Evolutionary conservation across 2,113 vertebrate genomes (phyloP).

Genomic region (Pristiophorus japonicus): DNA sequence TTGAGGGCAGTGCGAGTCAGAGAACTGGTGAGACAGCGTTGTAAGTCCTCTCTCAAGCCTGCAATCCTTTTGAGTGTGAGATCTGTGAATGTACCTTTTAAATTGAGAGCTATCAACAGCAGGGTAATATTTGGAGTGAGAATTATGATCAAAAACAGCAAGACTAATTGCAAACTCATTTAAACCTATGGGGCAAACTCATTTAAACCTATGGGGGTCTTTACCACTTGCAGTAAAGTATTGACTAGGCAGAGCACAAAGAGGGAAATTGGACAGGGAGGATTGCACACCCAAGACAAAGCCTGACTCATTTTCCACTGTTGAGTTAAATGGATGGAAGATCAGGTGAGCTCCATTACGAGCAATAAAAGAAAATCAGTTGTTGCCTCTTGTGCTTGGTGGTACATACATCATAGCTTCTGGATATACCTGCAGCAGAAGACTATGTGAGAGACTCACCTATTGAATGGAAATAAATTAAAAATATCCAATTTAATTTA

Average conservation of each 20-base stretch:
- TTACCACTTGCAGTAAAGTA: background rate
- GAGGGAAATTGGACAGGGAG: background rate
- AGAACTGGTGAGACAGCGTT: background rate
- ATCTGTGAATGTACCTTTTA: background rate
- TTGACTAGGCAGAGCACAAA: background rate
- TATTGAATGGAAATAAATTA: background rate
- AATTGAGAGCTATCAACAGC: background rate
- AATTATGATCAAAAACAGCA: background rate
- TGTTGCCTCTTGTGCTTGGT: background rate
- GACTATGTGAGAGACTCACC: background rate
- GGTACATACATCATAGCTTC: background rate
- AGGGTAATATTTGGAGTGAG: background rate
- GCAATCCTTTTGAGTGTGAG: background rate
- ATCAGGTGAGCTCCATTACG: background rate
- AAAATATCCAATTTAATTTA: background rate
- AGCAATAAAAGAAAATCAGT: background rate
- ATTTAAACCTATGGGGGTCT: background rate
- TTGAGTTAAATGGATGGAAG: background rate
- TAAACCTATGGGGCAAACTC: background rate
- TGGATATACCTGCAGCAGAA: background rate
- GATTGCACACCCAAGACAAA: background rate
- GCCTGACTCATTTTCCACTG: background rate
- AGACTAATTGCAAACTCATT: background rate
- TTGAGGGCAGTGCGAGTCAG: background rate
- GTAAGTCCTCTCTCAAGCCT: background rate